phyloP scores from a whole-genome alignment of 2,113 vertebrate genomes.

The Pachycephala philippinensis region DNA sequence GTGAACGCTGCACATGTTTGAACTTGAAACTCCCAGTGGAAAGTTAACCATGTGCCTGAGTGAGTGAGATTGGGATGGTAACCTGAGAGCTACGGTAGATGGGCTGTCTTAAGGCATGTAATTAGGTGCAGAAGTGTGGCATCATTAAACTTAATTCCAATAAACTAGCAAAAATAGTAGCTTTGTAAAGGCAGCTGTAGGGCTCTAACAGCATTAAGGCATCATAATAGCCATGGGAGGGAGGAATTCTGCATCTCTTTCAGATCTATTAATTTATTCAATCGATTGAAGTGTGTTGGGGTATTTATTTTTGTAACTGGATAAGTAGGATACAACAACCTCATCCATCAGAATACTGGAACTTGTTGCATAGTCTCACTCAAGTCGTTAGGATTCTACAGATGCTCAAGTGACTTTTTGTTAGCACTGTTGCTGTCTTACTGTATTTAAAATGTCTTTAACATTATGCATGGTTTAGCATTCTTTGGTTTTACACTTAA shows the following conservation, averaged over 20 bases:
- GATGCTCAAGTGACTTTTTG: neutral
- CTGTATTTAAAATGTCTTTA: neutral
- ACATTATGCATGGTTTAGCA: neutral
- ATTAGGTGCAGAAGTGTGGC: neutral
- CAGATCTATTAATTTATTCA: neutral
- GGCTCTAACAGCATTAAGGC: neutral
- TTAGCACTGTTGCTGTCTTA: neutral
- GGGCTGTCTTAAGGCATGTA: neutral
- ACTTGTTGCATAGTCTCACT: neutral
- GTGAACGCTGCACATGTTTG: fast-evolving
- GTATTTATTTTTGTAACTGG: neutral
- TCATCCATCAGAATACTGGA: neutral
- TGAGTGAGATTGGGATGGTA: neutral
- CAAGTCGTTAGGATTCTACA: neutral
- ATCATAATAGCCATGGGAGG: neutral
- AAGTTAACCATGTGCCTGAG: neutral
- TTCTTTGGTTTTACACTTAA: neutral
- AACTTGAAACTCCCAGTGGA: neutral
- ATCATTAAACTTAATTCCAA: neutral
- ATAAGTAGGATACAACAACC: neutral
- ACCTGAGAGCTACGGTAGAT: neutral
- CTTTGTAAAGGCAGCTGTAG: neutral
- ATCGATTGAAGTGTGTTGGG: fast-evolving
- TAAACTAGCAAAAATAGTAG: neutral
- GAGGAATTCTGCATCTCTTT: neutral